Evolutionary conservation across 2,797 vertebrate genomes (phyloP).

Genomic region (Chanos chanos): DNA sequence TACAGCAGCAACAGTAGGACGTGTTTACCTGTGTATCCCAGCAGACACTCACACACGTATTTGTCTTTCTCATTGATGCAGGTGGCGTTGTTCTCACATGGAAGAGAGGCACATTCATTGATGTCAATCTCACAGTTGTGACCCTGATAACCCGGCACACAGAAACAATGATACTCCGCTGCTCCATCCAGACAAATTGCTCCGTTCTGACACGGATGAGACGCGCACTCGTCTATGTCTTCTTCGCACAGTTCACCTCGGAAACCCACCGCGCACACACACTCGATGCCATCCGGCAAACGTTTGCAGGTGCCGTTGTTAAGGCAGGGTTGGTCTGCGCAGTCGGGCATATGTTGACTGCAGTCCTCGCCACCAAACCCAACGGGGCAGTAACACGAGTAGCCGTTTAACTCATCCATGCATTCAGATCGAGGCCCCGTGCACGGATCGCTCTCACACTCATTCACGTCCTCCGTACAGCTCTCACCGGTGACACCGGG

Average conservation of each 20-base stretch:
- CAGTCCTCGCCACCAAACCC: constrained; percentile 68
- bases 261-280: constrained; percentile 72
- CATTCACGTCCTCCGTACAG: constrained; percentile 62
- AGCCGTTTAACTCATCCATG: constrained; percentile 62
- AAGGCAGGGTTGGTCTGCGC: constrained; percentile 74
- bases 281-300: constrained; percentile 58
- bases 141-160: constrained; percentile 93
- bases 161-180: constrained; percentile 81
- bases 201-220: constrained; percentile 84
- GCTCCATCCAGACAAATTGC: constrained; percentile 84
- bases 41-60: constrained; percentile 79
- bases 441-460: constrained; percentile 77
- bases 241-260: constrained; percentile 72
- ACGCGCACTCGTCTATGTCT: constrained; percentile 74
- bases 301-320: constrained; percentile 73
- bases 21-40: constrained; percentile 82
- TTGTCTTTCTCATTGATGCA: constrained; percentile 86
- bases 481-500: constrained; percentile 59
- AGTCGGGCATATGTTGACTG: constrained; percentile 57
- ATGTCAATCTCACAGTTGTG: constrained; percentile 92
- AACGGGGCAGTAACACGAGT: constrained; percentile 71
- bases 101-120: constrained; percentile 89
- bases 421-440: constrained; percentile 61
- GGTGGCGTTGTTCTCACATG: constrained; percentile 85
- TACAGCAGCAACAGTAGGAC: neutral